Conservation (phyloP, 2,113 vertebrate genomes). For the Eretmochelys imbricata region DNA sequence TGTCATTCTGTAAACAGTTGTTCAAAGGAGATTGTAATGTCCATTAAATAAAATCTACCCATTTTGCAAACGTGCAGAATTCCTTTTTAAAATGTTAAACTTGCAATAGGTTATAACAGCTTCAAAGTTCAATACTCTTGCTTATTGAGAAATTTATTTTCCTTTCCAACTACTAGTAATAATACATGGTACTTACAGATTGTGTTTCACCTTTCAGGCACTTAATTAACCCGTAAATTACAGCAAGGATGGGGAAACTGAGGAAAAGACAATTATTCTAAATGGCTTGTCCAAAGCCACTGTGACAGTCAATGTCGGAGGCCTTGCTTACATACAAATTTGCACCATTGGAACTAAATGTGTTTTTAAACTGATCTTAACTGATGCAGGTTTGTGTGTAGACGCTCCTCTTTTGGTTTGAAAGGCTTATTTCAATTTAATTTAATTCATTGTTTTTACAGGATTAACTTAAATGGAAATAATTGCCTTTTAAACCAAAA, state of each 20-base stretch:
- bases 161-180: neutral
- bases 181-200: neutral
- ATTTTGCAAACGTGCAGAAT: conserved; percentile 12
- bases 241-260: neutral
- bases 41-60: neutral
- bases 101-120: neutral
- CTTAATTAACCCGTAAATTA: neutral
- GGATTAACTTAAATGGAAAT: neutral
- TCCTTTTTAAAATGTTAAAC: conserved; percentile 29
- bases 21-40: conserved; percentile 20
- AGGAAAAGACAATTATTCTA: neutral
- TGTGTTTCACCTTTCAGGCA: neutral
- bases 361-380: neutral
- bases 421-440: neutral
- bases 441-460: neutral
- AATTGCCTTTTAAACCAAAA: neutral
- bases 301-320: neutral
- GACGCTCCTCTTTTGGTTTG: neutral
- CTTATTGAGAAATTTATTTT: neutral
- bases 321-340: neutral
- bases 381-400: neutral
- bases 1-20: neutral
- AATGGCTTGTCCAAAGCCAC: neutral
- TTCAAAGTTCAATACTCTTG: neutral
- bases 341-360: neutral